Percentiles rank a stretch among this genome's conserved stretches.
Evolutionary conservation across 30 jellyfish, hydroid and myxozoan genomes (phyloP).

Genomic region (Mastigias papua): DNA sequence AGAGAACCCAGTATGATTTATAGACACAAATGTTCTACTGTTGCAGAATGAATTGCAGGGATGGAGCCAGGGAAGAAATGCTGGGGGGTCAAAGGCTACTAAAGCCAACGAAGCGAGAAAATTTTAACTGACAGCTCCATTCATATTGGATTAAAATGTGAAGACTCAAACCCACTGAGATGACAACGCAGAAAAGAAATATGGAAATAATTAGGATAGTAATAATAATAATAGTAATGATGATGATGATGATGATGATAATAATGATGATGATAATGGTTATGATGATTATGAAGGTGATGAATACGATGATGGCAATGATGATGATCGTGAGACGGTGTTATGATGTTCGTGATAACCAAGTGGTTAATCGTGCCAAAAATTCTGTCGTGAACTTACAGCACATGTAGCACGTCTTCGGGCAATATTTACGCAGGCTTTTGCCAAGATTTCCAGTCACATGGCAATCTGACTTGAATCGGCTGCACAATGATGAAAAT

Average conservation of each 20-base stretch:
- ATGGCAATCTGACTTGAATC: conserved; percentile 68
- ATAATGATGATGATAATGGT: neutral
- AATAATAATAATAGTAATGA: neutral
- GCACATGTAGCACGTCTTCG: conserved; percentile 71
- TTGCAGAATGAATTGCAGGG: no score
- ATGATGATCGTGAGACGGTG: conserved; percentile 2
- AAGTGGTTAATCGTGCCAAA: neutral
- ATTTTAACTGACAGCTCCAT: no score
- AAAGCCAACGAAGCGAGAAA: no score
- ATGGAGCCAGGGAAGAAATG: no score
- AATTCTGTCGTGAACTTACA: conserved; percentile 58
- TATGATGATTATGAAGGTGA: neutral
- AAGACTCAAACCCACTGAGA: neutral
- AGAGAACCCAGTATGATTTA: no score
- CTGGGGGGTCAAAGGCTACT: no score
- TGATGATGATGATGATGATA: neutral
- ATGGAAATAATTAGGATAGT: neutral
- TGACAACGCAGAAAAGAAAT: neutral
- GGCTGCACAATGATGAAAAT: conserved; percentile 45
- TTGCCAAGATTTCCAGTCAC: conserved; percentile 66
- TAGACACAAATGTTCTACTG: no score
- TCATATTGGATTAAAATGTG: no score
- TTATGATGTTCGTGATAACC: neutral
- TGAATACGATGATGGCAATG: neutral
- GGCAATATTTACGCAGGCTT: conserved; percentile 71